A percentile compares a stretch with the other conserved stretches of the same genome.
phyloP scores from a whole-genome alignment of 2,888 invertebrate genomes.

The Cheilosia scutellata region DNA sequence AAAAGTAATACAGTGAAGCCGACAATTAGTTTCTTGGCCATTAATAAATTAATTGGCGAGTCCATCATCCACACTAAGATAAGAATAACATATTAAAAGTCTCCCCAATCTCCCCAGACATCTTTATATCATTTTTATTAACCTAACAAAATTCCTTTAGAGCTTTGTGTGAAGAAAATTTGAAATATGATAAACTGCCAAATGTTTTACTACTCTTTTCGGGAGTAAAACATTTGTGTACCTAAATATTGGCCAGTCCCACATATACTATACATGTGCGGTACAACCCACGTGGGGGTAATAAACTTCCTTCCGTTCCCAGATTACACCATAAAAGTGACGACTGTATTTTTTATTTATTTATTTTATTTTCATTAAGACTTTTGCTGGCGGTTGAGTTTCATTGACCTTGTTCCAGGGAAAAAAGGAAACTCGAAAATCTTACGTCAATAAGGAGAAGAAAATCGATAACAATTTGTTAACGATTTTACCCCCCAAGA shows the following conservation, averaged over 20 bases:
- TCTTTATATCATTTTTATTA: slow-evolving; percentile 41
- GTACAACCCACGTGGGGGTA: slow-evolving; percentile 26
- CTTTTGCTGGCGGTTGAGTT: not conserved
- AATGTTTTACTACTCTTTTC: not conserved
- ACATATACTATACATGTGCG: not conserved
- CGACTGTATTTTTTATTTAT: slow-evolving; percentile 12
- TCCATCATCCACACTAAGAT: not conserved
- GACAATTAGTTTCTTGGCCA: not conserved
- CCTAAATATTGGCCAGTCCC: no score
- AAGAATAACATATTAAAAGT: not conserved
- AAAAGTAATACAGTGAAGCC: not conserved
- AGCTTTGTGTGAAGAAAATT: not conserved
- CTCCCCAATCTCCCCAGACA: slow-evolving; percentile 13
- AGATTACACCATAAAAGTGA: slow-evolving; percentile 59
- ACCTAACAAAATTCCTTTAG: slow-evolving; percentile 13
- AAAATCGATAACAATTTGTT: slow-evolving; percentile 22
- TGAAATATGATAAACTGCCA: not conserved
- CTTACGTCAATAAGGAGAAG: not conserved
- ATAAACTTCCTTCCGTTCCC: slow-evolving; percentile 37
- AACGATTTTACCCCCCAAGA: slow-evolving; percentile 7
- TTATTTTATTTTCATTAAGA: not conserved
- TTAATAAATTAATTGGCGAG: slow-evolving; percentile 4
- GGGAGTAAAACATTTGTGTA: not conserved
- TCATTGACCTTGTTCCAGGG: slow-evolving; percentile 19
- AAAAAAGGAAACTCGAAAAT: slow-evolving; percentile 4